Base-by-base conservation (phyloP, 1,140 invertebrate species). In the Callitettix versicolor region DNA sequence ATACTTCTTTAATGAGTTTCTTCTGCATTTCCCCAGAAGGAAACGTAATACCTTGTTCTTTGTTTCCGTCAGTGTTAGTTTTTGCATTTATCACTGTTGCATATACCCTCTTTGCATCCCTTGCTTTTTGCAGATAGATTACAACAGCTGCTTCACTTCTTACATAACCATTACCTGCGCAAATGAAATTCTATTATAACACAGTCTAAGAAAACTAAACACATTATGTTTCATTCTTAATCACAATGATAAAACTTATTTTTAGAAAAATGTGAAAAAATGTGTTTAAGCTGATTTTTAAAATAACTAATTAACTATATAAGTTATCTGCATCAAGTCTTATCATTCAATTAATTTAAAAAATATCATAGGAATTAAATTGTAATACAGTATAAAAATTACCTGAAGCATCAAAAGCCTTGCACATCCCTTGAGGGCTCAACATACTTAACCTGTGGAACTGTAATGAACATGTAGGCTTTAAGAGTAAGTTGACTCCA, bases 371-470 rank as follows among this genome's bases (percentile, higher is more conserved):
- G n/a, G n/a, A n/a, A n/a, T n/a, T n/a, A n/a, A n/a, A n/a, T n/a
- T n/a, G n/a, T n/a, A n/a, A n/a, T n/a, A n/a, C n/a, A n/a, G n/a
- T n/a, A n/a, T 67, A n/a, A n/a, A n/a, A n/a, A n/a, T n/a, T n/a
- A 75, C 90, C 92, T 43, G 82, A 79, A 20, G 79, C 78, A 73
- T 98, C 95, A 69, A 98, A 98, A 7, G 92, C 88, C 69, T 92
- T 95, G 72, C 94, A 98, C 63, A 76, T 80, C 14, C 67, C 95
- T 63, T 95, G 85, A 1, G 79, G 73, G 20, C 89, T 87, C 57
- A 98, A 77, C 91, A 98, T 98, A 61, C 80, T 84, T 2, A 98
- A 72, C 34, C 85, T 79, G 67, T 93, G 86, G 70, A 98, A 98
- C 68, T 96, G 91, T n/a, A 97, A 73, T 3, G 94, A 89, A 57